These are phyloP conservation scores for Cathartes aura DNA, from an alignment of 2,113 vertebrate species.

Conservation along the genomic window DNA sequence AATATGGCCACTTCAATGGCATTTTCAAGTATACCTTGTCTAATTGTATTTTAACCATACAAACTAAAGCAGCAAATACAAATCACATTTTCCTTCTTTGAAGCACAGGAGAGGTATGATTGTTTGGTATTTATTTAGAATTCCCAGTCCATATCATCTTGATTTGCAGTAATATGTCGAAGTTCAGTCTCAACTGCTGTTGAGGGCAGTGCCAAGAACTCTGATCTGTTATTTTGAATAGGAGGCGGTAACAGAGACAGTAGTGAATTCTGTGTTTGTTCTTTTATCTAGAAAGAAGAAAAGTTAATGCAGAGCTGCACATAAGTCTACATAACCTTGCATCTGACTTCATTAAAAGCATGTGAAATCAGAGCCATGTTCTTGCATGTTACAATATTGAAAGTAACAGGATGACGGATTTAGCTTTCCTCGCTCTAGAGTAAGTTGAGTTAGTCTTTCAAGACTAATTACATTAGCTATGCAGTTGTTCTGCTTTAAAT, in stretches of 20 bases:
- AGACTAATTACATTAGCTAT: neutral
- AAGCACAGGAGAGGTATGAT: conserved; percentile 65
- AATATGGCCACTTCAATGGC: conserved; percentile 33
- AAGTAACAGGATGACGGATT: neutral
- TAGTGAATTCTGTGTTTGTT: conserved; percentile 86
- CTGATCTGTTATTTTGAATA: conserved; percentile 77
- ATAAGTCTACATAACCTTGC: neutral
- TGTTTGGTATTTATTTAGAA: conserved; percentile 68
- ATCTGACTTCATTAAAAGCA: neutral
- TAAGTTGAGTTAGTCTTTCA: neutral
- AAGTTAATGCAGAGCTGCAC: neutral
- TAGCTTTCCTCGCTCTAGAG: neutral
- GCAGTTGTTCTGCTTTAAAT: neutral
- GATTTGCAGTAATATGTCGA: conserved; percentile 34
- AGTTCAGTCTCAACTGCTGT: conserved; percentile 27
- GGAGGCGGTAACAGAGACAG: conserved; percentile 90
- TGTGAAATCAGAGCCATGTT: neutral
- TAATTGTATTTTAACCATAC: conserved; percentile 41
- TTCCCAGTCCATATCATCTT: conserved; percentile 71
- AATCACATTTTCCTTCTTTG: conserved; percentile 67
- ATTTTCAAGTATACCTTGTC: conserved; percentile 78
- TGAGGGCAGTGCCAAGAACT: conserved; percentile 60
- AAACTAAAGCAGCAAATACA: conserved; percentile 75
- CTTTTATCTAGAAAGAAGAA: conserved; percentile 86
- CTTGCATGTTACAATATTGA: neutral